These are phyloP conservation scores for Eilema caniola DNA, from an alignment of 2,888 invertebrate species.

Conservation along the genomic window DNA sequence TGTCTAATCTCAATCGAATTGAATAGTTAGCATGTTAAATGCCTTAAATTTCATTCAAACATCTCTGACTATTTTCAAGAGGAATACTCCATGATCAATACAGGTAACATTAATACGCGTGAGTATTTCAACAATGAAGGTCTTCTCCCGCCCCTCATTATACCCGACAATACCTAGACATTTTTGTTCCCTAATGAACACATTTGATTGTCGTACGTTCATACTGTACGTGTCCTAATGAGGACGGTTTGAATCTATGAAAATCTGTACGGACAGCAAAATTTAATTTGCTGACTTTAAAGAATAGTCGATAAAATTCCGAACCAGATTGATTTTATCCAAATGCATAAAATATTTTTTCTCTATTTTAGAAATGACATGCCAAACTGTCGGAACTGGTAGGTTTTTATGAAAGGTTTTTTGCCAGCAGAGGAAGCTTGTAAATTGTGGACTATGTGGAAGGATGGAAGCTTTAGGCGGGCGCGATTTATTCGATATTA, in stretches of 20 bases:
- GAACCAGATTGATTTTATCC: background rate
- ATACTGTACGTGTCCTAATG: constrained; percentile 12
- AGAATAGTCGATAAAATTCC: background rate
- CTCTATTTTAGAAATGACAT: no score
- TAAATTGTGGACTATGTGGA: no score
- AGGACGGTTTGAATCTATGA: constrained; percentile 16
- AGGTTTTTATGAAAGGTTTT: no score
- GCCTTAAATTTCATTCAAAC: no score
- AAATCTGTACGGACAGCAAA: background rate
- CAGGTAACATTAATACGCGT: constrained; percentile 7
- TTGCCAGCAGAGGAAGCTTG: no score
- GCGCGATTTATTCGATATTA: no score
- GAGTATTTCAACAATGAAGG: constrained; percentile 8
- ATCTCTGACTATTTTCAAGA: no score
- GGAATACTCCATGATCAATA: background rate
- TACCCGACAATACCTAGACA: constrained; percentile 40
- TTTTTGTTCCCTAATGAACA: constrained; percentile 50
- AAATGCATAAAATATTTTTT: background rate
- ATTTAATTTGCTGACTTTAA: constrained; percentile 10
- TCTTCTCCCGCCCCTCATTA: constrained; percentile 31
- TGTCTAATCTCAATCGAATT: no score
- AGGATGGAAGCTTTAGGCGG: no score
- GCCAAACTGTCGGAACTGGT: no score
- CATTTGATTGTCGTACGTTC: constrained; percentile 17
- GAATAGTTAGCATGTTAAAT: no score